Conservation (phyloP, 1,140 invertebrate genomes). For the Hesperophylax magnus region DNA sequence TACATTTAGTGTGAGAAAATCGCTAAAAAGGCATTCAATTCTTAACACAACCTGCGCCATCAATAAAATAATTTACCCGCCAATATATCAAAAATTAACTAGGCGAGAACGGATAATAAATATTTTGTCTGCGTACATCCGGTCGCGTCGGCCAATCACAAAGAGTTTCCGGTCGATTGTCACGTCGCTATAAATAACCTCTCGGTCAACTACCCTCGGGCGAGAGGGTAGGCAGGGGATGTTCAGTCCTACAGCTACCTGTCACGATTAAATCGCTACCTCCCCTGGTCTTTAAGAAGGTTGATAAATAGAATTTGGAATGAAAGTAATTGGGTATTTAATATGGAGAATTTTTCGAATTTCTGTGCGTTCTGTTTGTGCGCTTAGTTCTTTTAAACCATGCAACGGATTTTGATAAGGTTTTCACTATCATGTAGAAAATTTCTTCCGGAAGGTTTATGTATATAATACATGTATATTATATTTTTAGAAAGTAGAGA, state of each 20-base stretch:
- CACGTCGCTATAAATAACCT: conserved; percentile 15
- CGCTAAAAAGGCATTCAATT: too few species aligned
- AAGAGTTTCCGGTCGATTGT: conserved; percentile 29
- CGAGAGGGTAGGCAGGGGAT: background rate
- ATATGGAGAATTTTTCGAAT: too few species aligned
- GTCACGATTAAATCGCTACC: background rate
- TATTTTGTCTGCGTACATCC: conserved; percentile 28
- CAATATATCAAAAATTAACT: conserved; percentile 13
- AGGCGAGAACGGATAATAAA: background rate
- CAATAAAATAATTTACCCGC: background rate
- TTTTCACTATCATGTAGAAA: too few species aligned
- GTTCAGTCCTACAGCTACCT: background rate
- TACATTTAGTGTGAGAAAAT: too few species aligned
- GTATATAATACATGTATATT: too few species aligned
- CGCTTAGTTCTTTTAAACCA: too few species aligned
- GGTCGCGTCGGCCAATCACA: conserved; percentile 31
- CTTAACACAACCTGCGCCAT: too few species aligned
- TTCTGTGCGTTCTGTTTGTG: too few species aligned
- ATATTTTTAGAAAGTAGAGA: too few species aligned
- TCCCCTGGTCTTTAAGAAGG: background rate
- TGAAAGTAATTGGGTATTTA: too few species aligned
- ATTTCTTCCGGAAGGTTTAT: too few species aligned
- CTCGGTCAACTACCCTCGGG: conserved; percentile 4
- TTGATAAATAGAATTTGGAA: background rate
- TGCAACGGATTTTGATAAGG: too few species aligned